Evolutionary conservation across 2,113 vertebrate genomes (phyloP).

Genomic region (Melospiza georgiana): DNA sequence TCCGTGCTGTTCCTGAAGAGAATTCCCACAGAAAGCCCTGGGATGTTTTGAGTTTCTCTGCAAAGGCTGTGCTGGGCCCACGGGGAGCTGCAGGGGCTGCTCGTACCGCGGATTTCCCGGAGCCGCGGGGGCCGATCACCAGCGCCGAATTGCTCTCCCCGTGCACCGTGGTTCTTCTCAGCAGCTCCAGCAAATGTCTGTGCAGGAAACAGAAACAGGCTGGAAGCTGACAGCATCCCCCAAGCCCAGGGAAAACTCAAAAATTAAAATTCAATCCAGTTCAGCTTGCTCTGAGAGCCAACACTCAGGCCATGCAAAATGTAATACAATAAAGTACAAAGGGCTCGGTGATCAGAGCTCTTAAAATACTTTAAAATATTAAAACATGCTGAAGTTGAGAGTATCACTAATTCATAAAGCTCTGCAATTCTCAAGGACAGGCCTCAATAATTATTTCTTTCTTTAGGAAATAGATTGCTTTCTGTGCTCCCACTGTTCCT

Average conservation of each 20-base stretch:
- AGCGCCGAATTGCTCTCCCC: constrained; percentile 97
- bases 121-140: constrained; percentile 89
- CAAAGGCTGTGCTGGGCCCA: background rate
- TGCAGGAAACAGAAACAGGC: background rate
- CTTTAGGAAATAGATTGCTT: background rate
- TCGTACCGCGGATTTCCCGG: constrained; percentile 89
- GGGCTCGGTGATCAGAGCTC: background rate
- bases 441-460: background rate
- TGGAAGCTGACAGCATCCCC: background rate
- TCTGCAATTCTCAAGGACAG: background rate
- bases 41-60: background rate
- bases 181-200: constrained; percentile 91
- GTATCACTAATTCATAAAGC: background rate
- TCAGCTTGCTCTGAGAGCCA: background rate
- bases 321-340: background rate
- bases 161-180: constrained; percentile 85
- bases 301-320: background rate
- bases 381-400: background rate
- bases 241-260: background rate
- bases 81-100: accelerated
- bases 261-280: accelerated
- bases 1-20: background rate
- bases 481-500: background rate
- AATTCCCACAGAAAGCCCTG: background rate
- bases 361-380: background rate